These are phyloP conservation scores for Polypedilum pembai DNA, from an alignment of 1,140 invertebrate species.

Conservation along the genomic window DNA sequence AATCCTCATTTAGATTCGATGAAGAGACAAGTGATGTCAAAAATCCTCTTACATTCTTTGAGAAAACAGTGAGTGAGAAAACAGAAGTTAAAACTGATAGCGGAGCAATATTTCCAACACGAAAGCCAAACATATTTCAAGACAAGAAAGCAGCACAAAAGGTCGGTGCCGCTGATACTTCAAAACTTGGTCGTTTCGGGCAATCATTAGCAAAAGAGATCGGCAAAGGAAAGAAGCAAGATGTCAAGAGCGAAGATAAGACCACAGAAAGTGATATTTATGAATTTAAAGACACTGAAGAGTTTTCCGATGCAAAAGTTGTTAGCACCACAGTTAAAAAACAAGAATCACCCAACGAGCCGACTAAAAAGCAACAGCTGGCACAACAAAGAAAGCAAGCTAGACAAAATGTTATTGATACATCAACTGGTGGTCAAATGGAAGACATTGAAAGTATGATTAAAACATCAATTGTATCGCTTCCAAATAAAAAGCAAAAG, in stretches of 20 bases:
- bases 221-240: constrained; percentile 35
- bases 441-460: constrained; percentile 29
- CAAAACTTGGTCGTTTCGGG: background rate
- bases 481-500: constrained; percentile 36
- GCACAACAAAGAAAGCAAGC: constrained; percentile 5
- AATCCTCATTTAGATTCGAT: background rate
- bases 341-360: constrained; percentile 2
- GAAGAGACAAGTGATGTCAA: background rate
- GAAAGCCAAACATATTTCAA: background rate
- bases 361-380: background rate
- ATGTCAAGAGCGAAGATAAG: constrained; percentile 42
- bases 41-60: background rate
- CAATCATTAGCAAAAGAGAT: constrained; percentile 37
- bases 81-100: background rate
- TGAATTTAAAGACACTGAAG: constrained; percentile 82
- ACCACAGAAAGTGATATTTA: constrained; percentile 58
- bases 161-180: background rate
- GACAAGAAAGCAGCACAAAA: constrained; percentile 13
- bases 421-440: background rate
- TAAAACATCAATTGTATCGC: constrained; percentile 6
- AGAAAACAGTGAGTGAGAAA: background rate
- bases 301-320: constrained; percentile 57
- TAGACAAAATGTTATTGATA: background rate
- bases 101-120: background rate
- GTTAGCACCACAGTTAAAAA: constrained; percentile 43